A percentile compares a stretch with the other conserved stretches of the same genome.
These are phyloP conservation scores for Zygaena filipendulae DNA, from an alignment of 2,888 invertebrate species.

Conservation along the genomic window DNA sequence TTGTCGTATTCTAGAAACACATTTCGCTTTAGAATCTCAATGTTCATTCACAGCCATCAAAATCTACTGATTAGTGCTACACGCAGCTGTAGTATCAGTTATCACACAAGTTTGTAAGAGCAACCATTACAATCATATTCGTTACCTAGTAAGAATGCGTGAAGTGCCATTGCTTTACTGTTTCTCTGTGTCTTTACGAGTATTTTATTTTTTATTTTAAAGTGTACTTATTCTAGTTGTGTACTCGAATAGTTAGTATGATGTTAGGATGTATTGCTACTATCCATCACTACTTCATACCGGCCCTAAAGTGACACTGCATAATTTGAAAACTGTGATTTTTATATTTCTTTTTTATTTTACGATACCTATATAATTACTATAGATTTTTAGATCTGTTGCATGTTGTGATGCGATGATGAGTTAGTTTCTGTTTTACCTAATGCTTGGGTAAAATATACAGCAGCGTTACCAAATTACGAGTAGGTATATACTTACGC, in stretches of 20 bases:
- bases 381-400: constrained; percentile 60
- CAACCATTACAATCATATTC: constrained; percentile 45
- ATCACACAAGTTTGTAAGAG: no score
- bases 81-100: no score
- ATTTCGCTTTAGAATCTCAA: no score
- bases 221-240: constrained; percentile 65
- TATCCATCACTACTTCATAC: constrained; percentile 52
- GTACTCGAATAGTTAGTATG: constrained; percentile 43
- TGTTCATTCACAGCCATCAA: no score
- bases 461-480: constrained; percentile 31
- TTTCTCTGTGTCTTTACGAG: constrained; percentile 61
- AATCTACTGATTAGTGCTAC: no score
- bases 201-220: constrained; percentile 48
- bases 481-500: constrained; percentile 23
- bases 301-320: constrained; percentile 63
- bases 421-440: no score
- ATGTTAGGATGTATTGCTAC: constrained; percentile 40
- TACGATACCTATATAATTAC: no score
- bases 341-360: constrained; percentile 60
- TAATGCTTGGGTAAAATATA: no score
- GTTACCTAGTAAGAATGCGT: constrained; percentile 43
- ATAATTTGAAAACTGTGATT: constrained; percentile 68
- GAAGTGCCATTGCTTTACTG: constrained; percentile 53
- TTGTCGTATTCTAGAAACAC: no score
- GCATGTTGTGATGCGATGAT: constrained; percentile 57